Percentiles rank a stretch among this genome's conserved stretches.
Conservation (phyloP, 2,797 vertebrate genomes). For the Ctenochaetus hawaiiensis region DNA sequence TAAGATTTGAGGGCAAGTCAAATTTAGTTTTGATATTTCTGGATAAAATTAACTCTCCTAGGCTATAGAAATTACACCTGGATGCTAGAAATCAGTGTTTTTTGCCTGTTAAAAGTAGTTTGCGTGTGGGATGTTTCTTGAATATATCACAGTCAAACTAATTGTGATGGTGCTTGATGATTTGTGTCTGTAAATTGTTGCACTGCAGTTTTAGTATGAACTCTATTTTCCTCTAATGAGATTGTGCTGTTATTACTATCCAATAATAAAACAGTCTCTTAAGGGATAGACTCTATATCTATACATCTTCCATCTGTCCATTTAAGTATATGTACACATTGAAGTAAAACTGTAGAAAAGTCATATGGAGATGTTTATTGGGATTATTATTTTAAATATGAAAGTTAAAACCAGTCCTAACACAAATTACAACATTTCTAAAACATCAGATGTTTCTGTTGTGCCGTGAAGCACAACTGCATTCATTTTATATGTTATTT, state of each 20-base stretch:
- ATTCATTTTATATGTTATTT: too few species aligned
- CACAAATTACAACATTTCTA: neutral
- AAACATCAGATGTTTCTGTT: neutral
- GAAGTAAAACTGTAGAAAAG: neutral
- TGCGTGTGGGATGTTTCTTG: conserved; percentile 66
- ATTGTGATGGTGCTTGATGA: conserved; percentile 32
- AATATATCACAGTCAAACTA: conserved; percentile 71
- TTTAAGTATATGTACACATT: neutral
- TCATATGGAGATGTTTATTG: neutral
- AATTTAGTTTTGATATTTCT: conserved; percentile 21
- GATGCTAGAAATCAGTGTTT: conserved; percentile 67
- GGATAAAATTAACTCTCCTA: conserved; percentile 68
- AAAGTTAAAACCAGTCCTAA: neutral
- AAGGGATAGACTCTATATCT: neutral
- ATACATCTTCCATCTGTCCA: neutral
- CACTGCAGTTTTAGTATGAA: neutral
- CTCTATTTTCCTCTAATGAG: neutral
- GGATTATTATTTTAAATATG: neutral
- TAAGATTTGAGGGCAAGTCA: conserved; percentile 16
- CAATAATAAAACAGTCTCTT: neutral
- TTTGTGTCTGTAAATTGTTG: neutral
- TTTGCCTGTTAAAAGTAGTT: conserved; percentile 75
- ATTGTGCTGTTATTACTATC: conserved; percentile 21
- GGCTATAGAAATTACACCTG: conserved; percentile 68
- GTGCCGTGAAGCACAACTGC: too few species aligned